A percentile compares a stretch with the other conserved stretches of the same genome.
phyloP scores from a whole-genome alignment of 1,140 invertebrate species.

The Cydia strobilella region DNA sequence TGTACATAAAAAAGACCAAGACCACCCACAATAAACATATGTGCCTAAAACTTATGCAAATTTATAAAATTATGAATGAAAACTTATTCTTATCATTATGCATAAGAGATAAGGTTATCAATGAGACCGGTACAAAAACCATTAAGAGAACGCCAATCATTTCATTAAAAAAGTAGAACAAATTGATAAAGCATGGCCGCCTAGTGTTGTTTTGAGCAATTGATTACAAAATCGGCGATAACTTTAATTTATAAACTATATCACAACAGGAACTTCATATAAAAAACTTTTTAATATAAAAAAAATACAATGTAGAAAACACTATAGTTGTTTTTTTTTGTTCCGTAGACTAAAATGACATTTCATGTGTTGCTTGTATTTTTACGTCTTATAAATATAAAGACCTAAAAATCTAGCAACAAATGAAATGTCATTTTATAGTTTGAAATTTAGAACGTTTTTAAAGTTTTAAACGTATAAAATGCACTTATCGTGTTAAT shows the following conservation, averaged over 20 bases:
- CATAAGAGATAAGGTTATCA: not conserved
- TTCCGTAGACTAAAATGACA: too few species aligned
- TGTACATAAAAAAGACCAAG: not conserved
- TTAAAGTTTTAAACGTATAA: not conserved
- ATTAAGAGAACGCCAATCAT: not conserved
- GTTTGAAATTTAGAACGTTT: too few species aligned
- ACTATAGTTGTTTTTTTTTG: too few species aligned
- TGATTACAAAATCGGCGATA: not conserved
- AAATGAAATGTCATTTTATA: too few species aligned
- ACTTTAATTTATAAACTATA: not conserved
- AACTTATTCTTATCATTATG: not conserved
- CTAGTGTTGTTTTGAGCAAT: slow-evolving; percentile 20
- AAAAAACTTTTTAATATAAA: too few species aligned
- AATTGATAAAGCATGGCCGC: slow-evolving; percentile 5
- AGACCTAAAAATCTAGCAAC: too few species aligned
- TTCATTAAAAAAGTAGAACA: slow-evolving; percentile 25
- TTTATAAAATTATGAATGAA: not conserved
- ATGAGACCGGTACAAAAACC: not conserved
- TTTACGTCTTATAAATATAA: too few species aligned
- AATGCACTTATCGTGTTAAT: not conserved
- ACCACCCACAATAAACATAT: not conserved
- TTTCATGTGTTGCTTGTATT: too few species aligned
- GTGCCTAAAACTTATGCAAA: not conserved
- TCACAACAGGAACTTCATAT: not conserved
- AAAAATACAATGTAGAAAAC: too few species aligned